Evolutionary conservation across 2,113 vertebrate species (phyloP), one percentile per base, ranked within the genome.

Genomic region (Brachyhypopomus occidentalis): DNA sequence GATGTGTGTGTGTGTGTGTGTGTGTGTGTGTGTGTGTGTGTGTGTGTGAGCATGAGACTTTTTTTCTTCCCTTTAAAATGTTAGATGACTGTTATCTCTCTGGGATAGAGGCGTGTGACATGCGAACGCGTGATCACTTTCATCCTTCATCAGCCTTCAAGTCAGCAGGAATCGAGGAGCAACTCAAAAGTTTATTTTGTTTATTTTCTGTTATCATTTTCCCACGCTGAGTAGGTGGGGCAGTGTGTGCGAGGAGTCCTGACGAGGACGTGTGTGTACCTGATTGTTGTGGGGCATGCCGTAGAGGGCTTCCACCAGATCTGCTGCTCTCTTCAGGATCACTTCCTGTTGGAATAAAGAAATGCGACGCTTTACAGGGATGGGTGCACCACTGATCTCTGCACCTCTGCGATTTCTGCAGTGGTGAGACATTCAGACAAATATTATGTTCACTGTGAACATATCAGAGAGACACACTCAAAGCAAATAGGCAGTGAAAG

Each of bases 271-370:
- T 16, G 12, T 23, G 74, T 52, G 5, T 77, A 96, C 95, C 95
- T 96, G 95, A 90, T 96, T 96, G 90, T 96, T 96, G 88, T 96
- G 95, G 41, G 95, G 95, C 95, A 96, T 96, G 71, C 95, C 95
- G 41, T 96, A 96, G 81, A 96, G 91, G 9, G 95, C 95, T 89
- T 96, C 95, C 69, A 96, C 95, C 83, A 96, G 92, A 88, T 96
- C 95, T 6, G 95, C 95, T n/a, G 95, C 95, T 80, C 95, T 92
- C 89, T 96, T 96, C 72, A 96, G 92, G 88, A 96, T 96, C 78
- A 96, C 95, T 89, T 96, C 95, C 95, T 96, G 87, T 88, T 85
- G 87, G 88, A 9, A 55, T 45, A 34, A 22, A 52, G 22, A 71
- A 67, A 52, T 14, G 5, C 11, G 17, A 55, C 16, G 6, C 8